Evolutionary conservation across 2,797 vertebrate genomes (phyloP).

Genomic region (Ciconia nigra): DNA sequence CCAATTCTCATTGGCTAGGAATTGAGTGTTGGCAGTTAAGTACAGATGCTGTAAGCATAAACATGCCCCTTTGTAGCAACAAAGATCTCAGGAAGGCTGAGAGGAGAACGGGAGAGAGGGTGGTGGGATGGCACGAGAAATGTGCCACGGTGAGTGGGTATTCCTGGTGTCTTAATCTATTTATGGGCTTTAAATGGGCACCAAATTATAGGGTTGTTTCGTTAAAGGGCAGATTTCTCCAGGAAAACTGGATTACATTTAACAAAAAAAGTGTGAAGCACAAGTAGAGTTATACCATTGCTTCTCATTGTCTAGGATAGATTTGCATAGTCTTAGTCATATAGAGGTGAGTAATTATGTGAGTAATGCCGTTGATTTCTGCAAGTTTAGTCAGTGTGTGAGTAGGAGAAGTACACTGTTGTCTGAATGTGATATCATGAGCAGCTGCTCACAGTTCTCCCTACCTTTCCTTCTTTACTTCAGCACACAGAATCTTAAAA

Average conservation of each 20-base stretch:
- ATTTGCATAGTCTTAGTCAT: conserved; percentile 17
- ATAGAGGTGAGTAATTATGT: not conserved
- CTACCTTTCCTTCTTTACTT: not conserved
- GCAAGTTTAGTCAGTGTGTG: not conserved
- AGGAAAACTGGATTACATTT: not conserved
- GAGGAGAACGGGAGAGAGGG: not conserved
- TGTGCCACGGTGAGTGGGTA: not conserved
- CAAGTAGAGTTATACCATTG: not conserved
- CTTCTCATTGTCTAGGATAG: not conserved
- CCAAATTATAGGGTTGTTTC: not conserved
- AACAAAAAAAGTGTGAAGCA: not conserved
- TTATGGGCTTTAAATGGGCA: not conserved
- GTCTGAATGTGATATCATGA: not conserved
- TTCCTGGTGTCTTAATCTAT: not conserved
- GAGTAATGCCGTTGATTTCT: not conserved
- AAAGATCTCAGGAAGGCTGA: not conserved
- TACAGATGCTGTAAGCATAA: not conserved
- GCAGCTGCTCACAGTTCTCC: not conserved
- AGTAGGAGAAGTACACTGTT: not conserved
- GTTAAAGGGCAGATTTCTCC: not conserved
- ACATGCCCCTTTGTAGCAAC: not conserved
- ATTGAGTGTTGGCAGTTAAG: not conserved
- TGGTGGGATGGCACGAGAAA: not conserved
- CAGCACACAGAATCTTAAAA: not conserved
- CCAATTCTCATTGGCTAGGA: not conserved